phyloP scores from a whole-genome alignment of 2,888 invertebrate species.

The Liodrosophila aerea region DNA sequence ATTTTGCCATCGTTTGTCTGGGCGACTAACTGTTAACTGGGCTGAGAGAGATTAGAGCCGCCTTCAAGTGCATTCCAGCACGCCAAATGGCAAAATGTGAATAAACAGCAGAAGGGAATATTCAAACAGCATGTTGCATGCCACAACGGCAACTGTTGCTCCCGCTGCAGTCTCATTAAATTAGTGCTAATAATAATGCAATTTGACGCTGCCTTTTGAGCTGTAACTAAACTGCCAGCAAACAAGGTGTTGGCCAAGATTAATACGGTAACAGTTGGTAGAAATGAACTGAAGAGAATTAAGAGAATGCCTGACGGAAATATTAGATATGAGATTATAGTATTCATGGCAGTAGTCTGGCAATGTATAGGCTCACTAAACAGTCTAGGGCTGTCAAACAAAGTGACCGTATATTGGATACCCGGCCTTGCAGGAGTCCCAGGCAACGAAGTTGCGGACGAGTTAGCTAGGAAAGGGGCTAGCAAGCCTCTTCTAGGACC shows the following conservation, averaged over 20 bases:
- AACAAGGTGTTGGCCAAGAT: conserved; percentile 37
- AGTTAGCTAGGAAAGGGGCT: too few relatives aligned
- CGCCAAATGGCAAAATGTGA: conserved; percentile 53
- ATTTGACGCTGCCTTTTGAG: conserved; percentile 39
- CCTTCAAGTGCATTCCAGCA: conserved; percentile 62
- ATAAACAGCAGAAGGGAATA: conserved; percentile 25
- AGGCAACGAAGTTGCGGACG: too few relatives aligned
- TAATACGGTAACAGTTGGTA: conserved; percentile 12
- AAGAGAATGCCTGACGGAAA: too few relatives aligned
- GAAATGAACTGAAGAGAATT: too few relatives aligned
- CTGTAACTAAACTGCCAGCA: conserved; percentile 29
- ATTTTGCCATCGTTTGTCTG: conserved; percentile 60
- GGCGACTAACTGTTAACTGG: conserved; percentile 47
- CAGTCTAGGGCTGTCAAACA: too few relatives aligned
- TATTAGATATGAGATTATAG: too few relatives aligned
- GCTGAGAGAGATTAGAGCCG: conserved; percentile 34
- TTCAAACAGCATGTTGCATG: conserved; percentile 74
- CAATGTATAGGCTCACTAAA: too few relatives aligned
- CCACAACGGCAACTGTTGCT: conserved; percentile 32
- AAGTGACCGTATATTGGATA: too few relatives aligned
- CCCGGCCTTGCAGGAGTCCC: too few relatives aligned
- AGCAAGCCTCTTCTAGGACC: too few relatives aligned
- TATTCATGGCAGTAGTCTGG: too few relatives aligned
- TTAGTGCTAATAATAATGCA: conserved; percentile 65
- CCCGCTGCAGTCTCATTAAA: conserved; percentile 60